These are phyloP conservation scores for Patiria miniata DNA, from an alignment of 35 echinoderm and acorn worm species.

Conservation along the genomic window DNA sequence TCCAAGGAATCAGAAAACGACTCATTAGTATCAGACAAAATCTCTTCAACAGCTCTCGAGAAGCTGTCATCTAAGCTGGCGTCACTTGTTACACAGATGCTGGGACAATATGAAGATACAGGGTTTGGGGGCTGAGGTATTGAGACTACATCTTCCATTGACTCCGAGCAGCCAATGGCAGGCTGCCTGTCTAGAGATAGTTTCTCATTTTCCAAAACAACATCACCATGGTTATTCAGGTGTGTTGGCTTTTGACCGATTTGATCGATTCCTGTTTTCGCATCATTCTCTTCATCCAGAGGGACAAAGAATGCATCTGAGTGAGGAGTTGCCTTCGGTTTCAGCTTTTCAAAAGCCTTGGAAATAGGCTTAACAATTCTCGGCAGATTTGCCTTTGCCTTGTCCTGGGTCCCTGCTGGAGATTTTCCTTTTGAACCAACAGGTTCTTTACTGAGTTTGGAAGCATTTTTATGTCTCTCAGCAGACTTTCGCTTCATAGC, in stretches of 20 bases:
- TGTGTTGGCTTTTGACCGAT: not conserved
- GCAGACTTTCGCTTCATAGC: not conserved
- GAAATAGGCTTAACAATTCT: not conserved
- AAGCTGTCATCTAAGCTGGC: not conserved
- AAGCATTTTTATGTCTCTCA: not conserved
- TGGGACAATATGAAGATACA: not conserved
- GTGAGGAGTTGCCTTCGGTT: not conserved
- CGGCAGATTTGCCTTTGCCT: not conserved
- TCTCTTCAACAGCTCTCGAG: constrained; percentile 2
- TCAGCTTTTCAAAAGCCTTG: not conserved
- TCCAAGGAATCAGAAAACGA: constrained; percentile 36
- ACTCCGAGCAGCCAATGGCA: constrained; percentile 50
- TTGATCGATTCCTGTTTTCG: not conserved
- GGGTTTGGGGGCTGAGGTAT: not conserved
- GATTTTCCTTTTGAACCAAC: not conserved
- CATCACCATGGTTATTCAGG: not conserved
- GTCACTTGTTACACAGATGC: not conserved
- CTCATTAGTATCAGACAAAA: constrained; percentile 20
- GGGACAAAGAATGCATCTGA: constrained; percentile 37
- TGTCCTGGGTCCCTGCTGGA: not conserved
- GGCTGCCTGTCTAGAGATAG: constrained; percentile 25
- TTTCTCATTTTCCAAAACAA: not conserved
- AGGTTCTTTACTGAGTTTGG: not conserved
- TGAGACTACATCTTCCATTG: constrained; percentile 40
- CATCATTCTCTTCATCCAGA: not conserved